Base-by-base conservation (phyloP, 2,113 vertebrate genomes). In the Oryzias curvinotus region DNA sequence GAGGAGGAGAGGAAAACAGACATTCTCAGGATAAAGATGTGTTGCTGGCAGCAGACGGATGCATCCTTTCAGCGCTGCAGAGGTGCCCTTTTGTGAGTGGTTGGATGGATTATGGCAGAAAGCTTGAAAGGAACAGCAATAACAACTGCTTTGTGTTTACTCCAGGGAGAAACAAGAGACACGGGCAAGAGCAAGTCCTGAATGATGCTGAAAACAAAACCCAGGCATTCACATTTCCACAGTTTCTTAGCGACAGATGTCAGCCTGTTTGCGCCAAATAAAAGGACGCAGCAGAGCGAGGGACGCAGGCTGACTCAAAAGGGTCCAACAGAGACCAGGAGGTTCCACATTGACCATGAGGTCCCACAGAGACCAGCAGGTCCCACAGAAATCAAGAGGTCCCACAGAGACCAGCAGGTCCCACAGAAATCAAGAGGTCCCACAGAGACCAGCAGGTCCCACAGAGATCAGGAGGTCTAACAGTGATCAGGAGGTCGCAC, bases 171-270 rank as follows among this genome's bases (percentile, higher is more conserved):
- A 46, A 59, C 36, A 70, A 51, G 28, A 65, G 47, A 45, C 8
- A 49, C 36, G 67, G 57, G 42, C 58, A 59, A 23, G 30, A 62
- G 50, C 65, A 51, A 21, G 52, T 61, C 59, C 47, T 62, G 66
- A 78, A 75, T 21, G 56, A 75, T 48, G 67, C 16, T 17, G 50
- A 64, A 67, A 77, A 84, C 68, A 73, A 71, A 60, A 74, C 65
- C 52, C 62, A 77, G 14, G 64, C 65, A 55, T 28, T 58, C 65
- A 71, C 71, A 78, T 78, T 50, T 16, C 73, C 65, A 46, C 67
- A 26, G 86, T 90, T 74, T 81, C 88, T 88, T 88, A 87, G 88
- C 86, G 88, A 90, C 86, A 71, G 82, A 77, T 86, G 81, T 57
- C 72, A 54, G 73, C 71, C 74, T 71, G 46, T 81, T 63, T 54